Percentiles rank a stretch among this genome's conserved stretches.
These are phyloP conservation scores for Chunga burmeisteri DNA, from an alignment of 2,113 vertebrate species.

Conservation along the genomic window DNA sequence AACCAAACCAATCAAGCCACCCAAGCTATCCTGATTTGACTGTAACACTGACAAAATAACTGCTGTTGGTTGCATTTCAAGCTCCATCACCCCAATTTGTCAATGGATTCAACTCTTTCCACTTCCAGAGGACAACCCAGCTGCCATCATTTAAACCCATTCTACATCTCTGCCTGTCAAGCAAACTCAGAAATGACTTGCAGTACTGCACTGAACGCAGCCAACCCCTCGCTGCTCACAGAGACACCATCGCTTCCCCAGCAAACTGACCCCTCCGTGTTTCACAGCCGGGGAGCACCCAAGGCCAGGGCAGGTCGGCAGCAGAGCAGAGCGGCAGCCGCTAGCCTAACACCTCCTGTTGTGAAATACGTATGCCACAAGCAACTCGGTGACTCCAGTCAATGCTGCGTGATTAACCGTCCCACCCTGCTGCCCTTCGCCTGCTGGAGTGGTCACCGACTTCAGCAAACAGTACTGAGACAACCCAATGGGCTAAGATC, in stretches of 20 bases:
- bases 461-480: background rate
- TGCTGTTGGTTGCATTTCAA: background rate
- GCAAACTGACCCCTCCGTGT: too few relatives aligned
- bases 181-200: background rate
- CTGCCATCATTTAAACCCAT: background rate
- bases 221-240: fast-evolving
- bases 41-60: background rate
- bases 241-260: background rate
- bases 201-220: background rate
- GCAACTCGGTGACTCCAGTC: background rate
- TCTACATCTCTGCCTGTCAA: background rate
- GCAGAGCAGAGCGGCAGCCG: fast-evolving
- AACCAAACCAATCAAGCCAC: background rate
- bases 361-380: fast-evolving
- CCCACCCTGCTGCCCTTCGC: background rate
- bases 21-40: background rate
- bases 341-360: background rate
- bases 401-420: background rate
- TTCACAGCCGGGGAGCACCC: background rate
- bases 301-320: background rate
- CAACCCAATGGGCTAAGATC: background rate
- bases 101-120: background rate
- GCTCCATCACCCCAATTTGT: background rate
- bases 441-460: background rate
- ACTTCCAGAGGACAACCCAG: background rate